Evolutionary conservation across 2,888 invertebrate genomes (phyloP).

Genomic region (Archaeoteleia sp.): DNA sequence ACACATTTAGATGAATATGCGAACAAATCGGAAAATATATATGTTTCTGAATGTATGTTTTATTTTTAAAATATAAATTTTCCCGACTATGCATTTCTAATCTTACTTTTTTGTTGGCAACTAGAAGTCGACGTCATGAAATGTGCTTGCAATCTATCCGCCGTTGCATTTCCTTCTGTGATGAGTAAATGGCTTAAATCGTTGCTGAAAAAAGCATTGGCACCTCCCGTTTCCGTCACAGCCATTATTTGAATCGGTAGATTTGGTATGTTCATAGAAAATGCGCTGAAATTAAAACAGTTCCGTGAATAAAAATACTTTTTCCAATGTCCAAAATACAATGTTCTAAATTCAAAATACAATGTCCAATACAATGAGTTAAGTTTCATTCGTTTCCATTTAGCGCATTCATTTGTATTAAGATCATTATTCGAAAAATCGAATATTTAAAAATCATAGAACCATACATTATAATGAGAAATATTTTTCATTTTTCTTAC

Average conservation of each 20-base stretch:
- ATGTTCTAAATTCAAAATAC: neutral
- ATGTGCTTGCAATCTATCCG: constrained; percentile 91
- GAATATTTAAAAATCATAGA: no score
- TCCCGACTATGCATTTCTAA: constrained; percentile 1
- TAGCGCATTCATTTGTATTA: no score
- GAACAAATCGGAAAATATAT: no score
- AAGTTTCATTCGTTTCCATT: no score
- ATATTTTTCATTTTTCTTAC: no score
- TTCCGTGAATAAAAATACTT: constrained; percentile 5
- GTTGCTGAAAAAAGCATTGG: constrained; percentile 91
- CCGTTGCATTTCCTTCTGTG: constrained; percentile 94
- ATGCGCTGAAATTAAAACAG: constrained; percentile 82
- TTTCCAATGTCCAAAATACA: constrained; percentile 7
- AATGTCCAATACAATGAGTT: no score
- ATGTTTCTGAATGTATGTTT: neutral
- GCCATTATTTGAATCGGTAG: constrained; percentile 95
- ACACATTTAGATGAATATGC: no score
- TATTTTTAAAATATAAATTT: no score
- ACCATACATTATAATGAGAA: no score
- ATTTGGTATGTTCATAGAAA: constrained; percentile 94
- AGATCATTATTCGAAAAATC: no score
- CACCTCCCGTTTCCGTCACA: constrained; percentile 92
- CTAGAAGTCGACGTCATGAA: constrained; percentile 93
- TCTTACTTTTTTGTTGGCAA: constrained; percentile 89
- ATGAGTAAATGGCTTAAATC: constrained; percentile 92